Conservation (phyloP, 2,113 vertebrate species). For the Dipodomys stephensi region DNA sequence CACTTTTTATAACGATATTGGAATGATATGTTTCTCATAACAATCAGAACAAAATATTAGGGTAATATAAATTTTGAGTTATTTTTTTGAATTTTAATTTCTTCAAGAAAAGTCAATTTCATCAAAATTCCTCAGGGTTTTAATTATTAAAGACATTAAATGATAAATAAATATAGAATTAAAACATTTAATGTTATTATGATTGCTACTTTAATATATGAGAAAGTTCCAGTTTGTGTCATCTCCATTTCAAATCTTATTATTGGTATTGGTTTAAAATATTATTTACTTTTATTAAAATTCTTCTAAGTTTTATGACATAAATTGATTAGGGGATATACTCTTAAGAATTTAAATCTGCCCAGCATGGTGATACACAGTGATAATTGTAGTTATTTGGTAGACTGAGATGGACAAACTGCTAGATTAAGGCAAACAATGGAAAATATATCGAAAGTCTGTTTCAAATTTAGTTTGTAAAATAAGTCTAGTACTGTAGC, state of each 20-base stretch:
- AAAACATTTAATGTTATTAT: background rate
- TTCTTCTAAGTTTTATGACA: background rate
- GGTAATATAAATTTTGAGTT: background rate
- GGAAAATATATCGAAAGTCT: background rate
- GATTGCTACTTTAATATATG: background rate
- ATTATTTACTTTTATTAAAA: conserved; percentile 3
- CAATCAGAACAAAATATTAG: background rate
- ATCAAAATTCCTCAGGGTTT: background rate
- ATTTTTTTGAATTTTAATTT: background rate
- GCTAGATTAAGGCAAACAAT: background rate
- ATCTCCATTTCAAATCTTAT: background rate
- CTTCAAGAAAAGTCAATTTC: background rate
- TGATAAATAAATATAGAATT: background rate
- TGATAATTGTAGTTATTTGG: too few relatives aligned
- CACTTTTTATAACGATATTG: background rate
- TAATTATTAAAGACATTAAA: background rate
- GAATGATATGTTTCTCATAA: background rate
- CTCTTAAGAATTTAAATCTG: background rate
- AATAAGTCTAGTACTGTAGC: background rate
- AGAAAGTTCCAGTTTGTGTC: background rate
- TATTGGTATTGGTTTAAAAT: background rate
- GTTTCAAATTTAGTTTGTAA: background rate
- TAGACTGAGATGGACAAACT: background rate
- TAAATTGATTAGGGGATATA: background rate
- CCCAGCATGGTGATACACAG: background rate